phyloP scores from a whole-genome alignment of 2,888 invertebrate genomes.

The Phytoseiulus persimilis region DNA sequence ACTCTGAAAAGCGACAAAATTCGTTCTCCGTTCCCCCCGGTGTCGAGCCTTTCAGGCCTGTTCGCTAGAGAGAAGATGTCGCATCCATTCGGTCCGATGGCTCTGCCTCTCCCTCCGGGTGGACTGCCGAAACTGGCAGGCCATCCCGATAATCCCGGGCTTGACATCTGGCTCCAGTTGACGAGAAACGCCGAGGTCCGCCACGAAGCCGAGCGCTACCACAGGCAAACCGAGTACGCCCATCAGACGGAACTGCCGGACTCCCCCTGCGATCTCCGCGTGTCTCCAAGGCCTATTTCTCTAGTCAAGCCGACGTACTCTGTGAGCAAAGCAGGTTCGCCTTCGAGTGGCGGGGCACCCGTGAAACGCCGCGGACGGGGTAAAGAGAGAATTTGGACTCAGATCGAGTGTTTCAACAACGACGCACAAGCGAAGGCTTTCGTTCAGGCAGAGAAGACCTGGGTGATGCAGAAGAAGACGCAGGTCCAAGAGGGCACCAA shows the following conservation, averaged over 20 bases:
- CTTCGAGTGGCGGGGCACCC: slow-evolving; percentile 10
- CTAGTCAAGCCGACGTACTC: neutral
- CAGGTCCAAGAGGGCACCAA: slow-evolving; percentile 32
- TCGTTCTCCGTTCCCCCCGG: slow-evolving; percentile 21
- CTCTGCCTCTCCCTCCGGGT: slow-evolving; percentile 20
- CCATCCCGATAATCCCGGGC: slow-evolving; percentile 32
- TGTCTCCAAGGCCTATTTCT: slow-evolving; percentile 25
- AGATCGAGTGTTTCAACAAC: slow-evolving; percentile 37
- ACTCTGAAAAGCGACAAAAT: slow-evolving; percentile 27
- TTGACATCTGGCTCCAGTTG: slow-evolving; percentile 29
- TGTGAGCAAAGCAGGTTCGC: slow-evolving; percentile 10
- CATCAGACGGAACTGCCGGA: slow-evolving; percentile 21
- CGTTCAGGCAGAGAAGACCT: slow-evolving; percentile 29
- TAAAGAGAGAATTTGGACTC: slow-evolving; percentile 28
- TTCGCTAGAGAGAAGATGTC: neutral
- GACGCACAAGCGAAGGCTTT: slow-evolving; percentile 32
- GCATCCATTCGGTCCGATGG: slow-evolving; percentile 26
- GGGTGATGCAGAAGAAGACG: slow-evolving; percentile 32
- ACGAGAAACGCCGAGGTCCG: slow-evolving; percentile 14
- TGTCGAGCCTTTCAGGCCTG: slow-evolving; percentile 26
- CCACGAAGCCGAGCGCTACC: neutral
- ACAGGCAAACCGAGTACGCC: neutral
- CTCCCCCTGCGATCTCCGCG: slow-evolving; percentile 34
- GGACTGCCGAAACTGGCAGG: neutral
- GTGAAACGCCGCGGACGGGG: slow-evolving; percentile 23